phyloP scores from a whole-genome alignment of 2,797 vertebrate genomes.

The Remorina albescens region DNA sequence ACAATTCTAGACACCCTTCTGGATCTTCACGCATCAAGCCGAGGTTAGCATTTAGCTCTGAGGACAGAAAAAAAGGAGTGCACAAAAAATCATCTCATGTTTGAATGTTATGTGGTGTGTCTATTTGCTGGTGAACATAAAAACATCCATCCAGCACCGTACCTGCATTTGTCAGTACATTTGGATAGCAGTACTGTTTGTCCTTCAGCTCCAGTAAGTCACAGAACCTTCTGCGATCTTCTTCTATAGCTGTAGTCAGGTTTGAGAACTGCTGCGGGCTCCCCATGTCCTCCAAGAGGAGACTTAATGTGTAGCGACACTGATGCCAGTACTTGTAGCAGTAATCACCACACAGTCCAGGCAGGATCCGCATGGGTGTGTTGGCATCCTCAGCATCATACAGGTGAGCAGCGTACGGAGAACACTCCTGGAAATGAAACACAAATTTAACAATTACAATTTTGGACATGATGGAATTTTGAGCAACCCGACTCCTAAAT shows the following conservation, averaged over 20 bases:
- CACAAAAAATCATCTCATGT: no score
- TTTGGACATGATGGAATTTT: neutral
- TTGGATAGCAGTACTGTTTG: constrained; percentile 88
- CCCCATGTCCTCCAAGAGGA: constrained; percentile 74
- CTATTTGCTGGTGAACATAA: no score
- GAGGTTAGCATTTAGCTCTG: constrained; percentile 85
- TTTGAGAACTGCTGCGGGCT: constrained; percentile 61
- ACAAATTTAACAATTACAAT: neutral
- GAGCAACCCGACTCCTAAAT: neutral
- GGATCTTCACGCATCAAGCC: constrained; percentile 82
- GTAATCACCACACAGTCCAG: constrained; percentile 85
- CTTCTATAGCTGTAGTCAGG: constrained; percentile 72
- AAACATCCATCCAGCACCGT: neutral
- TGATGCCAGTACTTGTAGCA: constrained; percentile 84
- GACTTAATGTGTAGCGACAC: constrained; percentile 86
- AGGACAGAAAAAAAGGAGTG: neutral
- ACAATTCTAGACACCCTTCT: constrained; percentile 87
- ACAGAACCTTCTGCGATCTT: constrained; percentile 81
- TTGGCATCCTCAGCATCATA: constrained; percentile 89
- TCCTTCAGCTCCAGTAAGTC: constrained; percentile 85
- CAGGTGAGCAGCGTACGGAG: constrained; percentile 88
- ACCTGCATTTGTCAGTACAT: constrained; percentile 81
- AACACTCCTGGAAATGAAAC: constrained; percentile 83
- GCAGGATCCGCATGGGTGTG: constrained; percentile 84
- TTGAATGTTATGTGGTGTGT: no score